phyloP scores from a whole-genome alignment of 2,113 vertebrate genomes.

The Turdus rufiventris region DNA sequence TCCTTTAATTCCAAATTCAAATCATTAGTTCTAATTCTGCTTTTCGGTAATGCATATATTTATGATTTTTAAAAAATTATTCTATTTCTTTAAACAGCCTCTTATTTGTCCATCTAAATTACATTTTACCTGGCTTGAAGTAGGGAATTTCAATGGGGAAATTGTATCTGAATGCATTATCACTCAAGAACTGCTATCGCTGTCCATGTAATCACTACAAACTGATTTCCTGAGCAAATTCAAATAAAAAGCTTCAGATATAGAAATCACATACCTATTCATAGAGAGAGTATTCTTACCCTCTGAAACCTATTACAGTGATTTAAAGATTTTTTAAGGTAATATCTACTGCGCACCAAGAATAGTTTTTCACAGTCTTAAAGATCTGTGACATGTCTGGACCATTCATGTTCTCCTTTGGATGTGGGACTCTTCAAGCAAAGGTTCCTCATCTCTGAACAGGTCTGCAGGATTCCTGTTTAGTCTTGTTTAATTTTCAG shows the following conservation, averaged over 20 bases:
- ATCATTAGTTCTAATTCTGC: background rate
- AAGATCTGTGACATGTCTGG: background rate
- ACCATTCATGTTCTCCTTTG: background rate
- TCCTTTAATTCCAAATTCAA: conserved; percentile 26
- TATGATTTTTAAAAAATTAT: background rate
- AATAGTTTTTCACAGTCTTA: background rate
- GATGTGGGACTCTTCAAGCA: background rate
- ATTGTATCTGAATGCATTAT: background rate
- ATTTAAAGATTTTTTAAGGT: background rate
- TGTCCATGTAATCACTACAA: background rate
- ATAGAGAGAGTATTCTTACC: background rate
- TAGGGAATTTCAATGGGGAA: background rate
- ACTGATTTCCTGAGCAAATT: background rate
- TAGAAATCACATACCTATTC: background rate
- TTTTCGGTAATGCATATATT: background rate
- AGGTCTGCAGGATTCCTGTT: background rate
- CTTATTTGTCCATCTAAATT: conserved; percentile 12
- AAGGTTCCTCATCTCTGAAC: background rate
- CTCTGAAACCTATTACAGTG: background rate
- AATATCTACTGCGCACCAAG: background rate
- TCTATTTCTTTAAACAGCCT: background rate
- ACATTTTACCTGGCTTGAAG: background rate
- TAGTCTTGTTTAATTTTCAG: background rate
- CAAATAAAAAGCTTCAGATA: background rate
- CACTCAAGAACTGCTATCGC: background rate